Base-by-base conservation (phyloP, 2,113 vertebrate species). In the Lipotes vexillifer region DNA sequence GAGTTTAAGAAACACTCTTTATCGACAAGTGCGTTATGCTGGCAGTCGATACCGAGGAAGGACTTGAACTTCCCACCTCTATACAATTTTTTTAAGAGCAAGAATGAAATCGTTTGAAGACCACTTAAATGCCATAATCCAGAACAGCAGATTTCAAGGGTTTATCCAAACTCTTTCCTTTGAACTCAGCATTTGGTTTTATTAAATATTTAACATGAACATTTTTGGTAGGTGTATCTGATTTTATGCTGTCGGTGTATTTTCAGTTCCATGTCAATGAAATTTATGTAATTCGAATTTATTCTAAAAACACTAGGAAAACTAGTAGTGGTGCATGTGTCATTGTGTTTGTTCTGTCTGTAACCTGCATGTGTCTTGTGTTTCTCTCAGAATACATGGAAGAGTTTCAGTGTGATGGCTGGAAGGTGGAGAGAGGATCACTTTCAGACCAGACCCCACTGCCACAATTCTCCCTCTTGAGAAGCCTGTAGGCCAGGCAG, bases 161-260 rank as follows among this genome's bases (percentile, higher is more conserved):
- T 17, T 90, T 83, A 69, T 69, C 74, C 41, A 52, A 49, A 46
- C 46, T 52, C 29, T 61, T 44, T 85, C 17, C 18, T 25, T 52
- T 81, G 27, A 69, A 94, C 38, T 59, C 63, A 65, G 59, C 12
- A 14, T 93, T 94, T 68, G 33, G 13, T 59, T 90, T 66, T 69
- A 80, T 90, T 61, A 92, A 87, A 49, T 95, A 63, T 61, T 81
- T 33, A 93, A 27, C 38, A 8, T 41, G 14, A 89, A 82, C 77
- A 55, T 90, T n/a, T 90, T 57, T 17, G 12, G 41, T 57, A 33
- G 65, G 3, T 87, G 21, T 93, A 44, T 84, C 65, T 96, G 61
- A 33, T 85, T 55, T 86, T 77, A 85, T 82, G 66, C 61, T 14
- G 9, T 88, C 21, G 1, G n/a, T 55, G 8, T 87, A 6, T 85